These are phyloP conservation scores for Tetramorium alpestre DNA, from an alignment of 1,140 invertebrate species.

Conservation along the genomic window DNA sequence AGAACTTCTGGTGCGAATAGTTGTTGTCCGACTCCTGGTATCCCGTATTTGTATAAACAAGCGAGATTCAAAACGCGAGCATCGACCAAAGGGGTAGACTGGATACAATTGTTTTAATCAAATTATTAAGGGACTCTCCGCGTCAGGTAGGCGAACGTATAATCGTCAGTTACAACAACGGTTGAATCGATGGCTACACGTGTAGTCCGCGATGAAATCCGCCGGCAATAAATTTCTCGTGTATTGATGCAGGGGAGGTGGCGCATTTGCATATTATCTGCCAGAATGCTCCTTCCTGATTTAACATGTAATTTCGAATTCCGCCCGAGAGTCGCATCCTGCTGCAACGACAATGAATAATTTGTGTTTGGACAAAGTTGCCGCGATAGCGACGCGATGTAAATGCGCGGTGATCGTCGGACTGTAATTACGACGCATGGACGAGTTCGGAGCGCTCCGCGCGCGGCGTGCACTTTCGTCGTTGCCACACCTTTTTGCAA, in stretches of 20 bases:
- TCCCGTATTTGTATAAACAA: background rate
- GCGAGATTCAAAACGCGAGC: background rate
- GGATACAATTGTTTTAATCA: background rate
- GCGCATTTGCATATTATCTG: constrained; percentile 56
- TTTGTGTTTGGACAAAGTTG: constrained; percentile 59
- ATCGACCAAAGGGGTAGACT: background rate
- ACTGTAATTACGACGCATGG: constrained; percentile 30
- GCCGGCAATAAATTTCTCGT: constrained; percentile 31
- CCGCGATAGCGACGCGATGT: constrained; percentile 49
- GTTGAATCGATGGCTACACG: constrained; percentile 14
- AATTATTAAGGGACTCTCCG: background rate
- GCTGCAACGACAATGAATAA: constrained; percentile 63
- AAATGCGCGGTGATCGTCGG: constrained; percentile 45
- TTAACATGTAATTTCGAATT: constrained; percentile 63
- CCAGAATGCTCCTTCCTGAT: constrained; percentile 57
- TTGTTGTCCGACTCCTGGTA: background rate
- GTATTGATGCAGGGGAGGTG: constrained; percentile 30
- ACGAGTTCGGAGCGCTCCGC: background rate
- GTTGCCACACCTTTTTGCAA: constrained; percentile 36
- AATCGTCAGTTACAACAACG: constrained; percentile 10
- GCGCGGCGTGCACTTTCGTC: background rate
- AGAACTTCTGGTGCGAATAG: background rate
- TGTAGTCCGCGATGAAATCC: constrained; percentile 30
- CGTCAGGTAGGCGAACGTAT: no score
- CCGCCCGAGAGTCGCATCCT: constrained; percentile 39